Base-by-base conservation (phyloP, 2,888 invertebrate species). In the Drosophila borealis region DNA sequence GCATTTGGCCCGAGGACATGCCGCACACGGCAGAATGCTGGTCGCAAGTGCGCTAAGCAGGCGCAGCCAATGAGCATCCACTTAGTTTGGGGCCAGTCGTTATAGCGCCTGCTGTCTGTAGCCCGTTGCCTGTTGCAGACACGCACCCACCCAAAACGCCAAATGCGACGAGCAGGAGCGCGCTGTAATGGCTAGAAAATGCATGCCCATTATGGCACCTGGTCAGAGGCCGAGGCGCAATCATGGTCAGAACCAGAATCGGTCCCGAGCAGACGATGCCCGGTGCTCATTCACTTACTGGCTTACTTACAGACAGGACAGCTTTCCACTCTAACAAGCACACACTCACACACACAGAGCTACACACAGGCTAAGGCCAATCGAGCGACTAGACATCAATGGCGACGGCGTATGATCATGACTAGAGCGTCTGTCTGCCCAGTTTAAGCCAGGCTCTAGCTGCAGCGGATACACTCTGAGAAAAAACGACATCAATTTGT, bases 141-240 rank as follows among this genome's bases (percentile, higher is more conserved):
- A 83, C 81, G 79, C 85, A 85, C 89, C 84, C 89, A 81, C 87
- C 83, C 86, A 88, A 68, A 70, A 63, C 46, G 73, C 48, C 53
- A 53, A 50, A 49, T 6, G 34, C 17, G 13, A 33, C 45, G 13
- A 55, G 39, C 53, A 41, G 39, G 41, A 29, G 60, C 56, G 65
- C 84, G 48, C 57, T 46, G 74, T 77, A 79, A 83, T 81, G 73
- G 83, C 60, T 83, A 74, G 79, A 83, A 83, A 86, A 77, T 83
- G 77, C 74, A 72, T 67, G 89, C 68, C 89, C 74, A 85, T 89
- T 87, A 87, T 79, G 88, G 89, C 85, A 89, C 89, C 85, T 85
- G 81, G 66, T 70, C 87, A 74, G 51, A 61, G 56, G 59, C 45
- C 55, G 59, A 34, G 34, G 4, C 10, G 33, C 41, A 53, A 54